phyloP scores from a whole-genome alignment of 2,113 vertebrate species.

The Pachyramphus minor region DNA sequence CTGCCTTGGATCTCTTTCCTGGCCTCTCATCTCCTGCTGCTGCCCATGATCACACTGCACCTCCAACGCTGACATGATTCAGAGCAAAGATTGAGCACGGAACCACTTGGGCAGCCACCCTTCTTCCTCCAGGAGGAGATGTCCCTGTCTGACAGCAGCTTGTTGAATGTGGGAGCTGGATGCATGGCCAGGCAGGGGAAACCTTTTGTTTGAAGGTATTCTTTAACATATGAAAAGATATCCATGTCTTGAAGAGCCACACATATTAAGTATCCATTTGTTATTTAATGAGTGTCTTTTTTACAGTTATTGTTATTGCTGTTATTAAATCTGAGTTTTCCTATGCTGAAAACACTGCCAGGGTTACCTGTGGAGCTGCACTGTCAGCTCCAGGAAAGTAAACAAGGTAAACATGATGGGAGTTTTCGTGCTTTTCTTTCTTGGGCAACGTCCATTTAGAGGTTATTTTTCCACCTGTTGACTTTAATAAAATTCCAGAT shows the following conservation, averaged over 20 bases:
- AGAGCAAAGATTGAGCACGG: accelerated
- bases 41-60: accelerated
- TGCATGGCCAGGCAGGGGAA: not conserved
- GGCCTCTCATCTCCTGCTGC: not conserved
- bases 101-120: not conserved
- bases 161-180: not conserved
- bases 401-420: not conserved
- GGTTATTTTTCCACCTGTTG: not conserved
- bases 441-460: not conserved
- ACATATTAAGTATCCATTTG: not conserved
- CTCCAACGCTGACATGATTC: accelerated
- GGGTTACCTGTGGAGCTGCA: not conserved
- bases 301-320: not conserved
- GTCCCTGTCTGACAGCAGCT: accelerated
- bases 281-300: not conserved
- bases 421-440: not conserved
- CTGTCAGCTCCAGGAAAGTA: not conserved
- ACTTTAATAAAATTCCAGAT: not conserved
- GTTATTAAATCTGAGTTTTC: not conserved
- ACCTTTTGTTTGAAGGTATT: not conserved
- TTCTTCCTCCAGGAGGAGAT: not conserved
- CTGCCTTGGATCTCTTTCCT: not conserved
- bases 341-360: not conserved
- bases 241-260: not conserved
- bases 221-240: not conserved